Evolutionary conservation across 2,113 vertebrate genomes (phyloP).

Genomic region (Isurus oxyrinchus): DNA sequence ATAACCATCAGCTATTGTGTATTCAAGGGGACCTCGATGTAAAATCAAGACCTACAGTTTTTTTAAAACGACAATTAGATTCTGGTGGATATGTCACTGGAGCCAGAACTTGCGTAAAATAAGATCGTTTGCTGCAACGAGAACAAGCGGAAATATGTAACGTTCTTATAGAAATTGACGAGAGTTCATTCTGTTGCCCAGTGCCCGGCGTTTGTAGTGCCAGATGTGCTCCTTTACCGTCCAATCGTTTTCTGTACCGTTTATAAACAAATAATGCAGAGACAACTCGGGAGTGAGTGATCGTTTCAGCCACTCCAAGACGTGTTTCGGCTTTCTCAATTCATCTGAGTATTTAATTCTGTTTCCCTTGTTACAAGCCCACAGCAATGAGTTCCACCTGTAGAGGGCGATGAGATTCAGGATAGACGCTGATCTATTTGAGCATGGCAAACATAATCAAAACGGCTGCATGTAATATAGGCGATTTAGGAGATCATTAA

Average conservation of each 20-base stretch:
- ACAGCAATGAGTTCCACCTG: not conserved
- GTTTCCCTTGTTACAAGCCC: not conserved
- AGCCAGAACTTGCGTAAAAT: not conserved
- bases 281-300: not conserved
- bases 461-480: not conserved
- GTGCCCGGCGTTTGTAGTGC: not conserved
- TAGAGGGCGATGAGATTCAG: conserved; percentile 30
- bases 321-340: conserved; percentile 3
- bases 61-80: not conserved
- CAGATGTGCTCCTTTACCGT: not conserved
- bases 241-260: not conserved
- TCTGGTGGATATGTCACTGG: not conserved
- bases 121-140: not conserved
- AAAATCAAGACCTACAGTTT: not conserved
- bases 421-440: not conserved
- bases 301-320: not conserved
- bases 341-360: not conserved
- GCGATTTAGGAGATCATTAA: not conserved
- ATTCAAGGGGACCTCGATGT: not conserved
- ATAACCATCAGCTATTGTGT: conserved; percentile 37
- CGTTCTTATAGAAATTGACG: not conserved
- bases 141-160: not conserved
- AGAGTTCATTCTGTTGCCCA: not conserved
- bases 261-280: not conserved
- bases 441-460: not conserved